Evolutionary conservation across 1,140 invertebrate genomes (phyloP), one percentile per base, ranked within the genome.

Genomic region (Brachionus calyciflorus): DNA sequence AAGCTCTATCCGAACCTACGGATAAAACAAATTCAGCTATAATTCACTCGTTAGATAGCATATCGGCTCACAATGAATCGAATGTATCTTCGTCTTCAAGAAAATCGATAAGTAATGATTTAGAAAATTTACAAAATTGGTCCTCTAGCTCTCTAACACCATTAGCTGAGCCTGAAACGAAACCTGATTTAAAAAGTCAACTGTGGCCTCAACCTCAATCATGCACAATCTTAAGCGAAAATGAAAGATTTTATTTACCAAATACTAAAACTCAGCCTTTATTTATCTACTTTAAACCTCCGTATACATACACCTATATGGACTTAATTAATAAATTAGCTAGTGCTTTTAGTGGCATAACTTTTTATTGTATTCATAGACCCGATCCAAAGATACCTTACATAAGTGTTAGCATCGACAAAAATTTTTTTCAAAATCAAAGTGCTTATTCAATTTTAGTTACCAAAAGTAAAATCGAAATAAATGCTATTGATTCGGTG

Each of bases 401-500:
- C 12, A 55, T 73, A 24, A 26, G 24, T 26, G 69, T 73, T n/a
- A 51, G 10, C 28, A 73, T 73, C 28, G 69, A 73, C n/a, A 51
- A 40, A 12, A 51, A 49, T 49, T 55, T 73, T 12, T 73, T 73
- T 14, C 44, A 51, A 19, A 19, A 55, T 41, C 46, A 73, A 53
- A 73, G 51, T 17, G 44, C 46, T 55, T 73, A 73, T 41, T 73
- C 69, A 12, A 73, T 73, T 51, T 41, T 73, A 28, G 69, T 73
- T 2, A 73, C 69, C 3, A 41, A 9, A 1, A 73, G 51, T 33
- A 73, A 51, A 28, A 73, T 73, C 51, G 69, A 73, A 51, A 73
- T 73, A 53, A 73, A 73, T 41, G 69, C 69, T 26, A 40, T 40
- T 51, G 69, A 73, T 41, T 28, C 46, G 9, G 51, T 55, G 5